A percentile compares a stretch with the other conserved stretches of the same genome.
These are phyloP conservation scores for Cerastis rubricosa DNA, from an alignment of 2,888 invertebrate species.

Conservation along the genomic window DNA sequence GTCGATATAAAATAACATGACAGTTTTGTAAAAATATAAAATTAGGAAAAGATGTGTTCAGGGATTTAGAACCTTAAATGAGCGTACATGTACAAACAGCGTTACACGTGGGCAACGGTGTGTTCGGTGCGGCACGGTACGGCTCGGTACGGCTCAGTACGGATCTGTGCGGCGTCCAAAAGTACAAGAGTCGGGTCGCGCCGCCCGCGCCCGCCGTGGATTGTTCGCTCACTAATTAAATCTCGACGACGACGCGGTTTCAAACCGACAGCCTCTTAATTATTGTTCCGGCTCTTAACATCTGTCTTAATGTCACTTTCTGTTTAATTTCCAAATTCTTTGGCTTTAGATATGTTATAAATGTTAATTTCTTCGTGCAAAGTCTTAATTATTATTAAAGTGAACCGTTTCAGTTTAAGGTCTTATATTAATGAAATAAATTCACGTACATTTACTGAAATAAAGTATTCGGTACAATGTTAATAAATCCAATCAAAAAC, in stretches of 20 bases:
- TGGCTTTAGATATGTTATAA: conserved; percentile 76
- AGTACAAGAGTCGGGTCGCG: conserved; percentile 65
- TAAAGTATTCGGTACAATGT: conserved; percentile 18
- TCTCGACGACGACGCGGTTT: conserved; percentile 88
- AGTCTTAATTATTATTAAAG: conserved; percentile 66
- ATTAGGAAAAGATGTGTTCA: not conserved
- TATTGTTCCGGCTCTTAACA: conserved; percentile 90
- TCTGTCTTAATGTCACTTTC: conserved; percentile 89
- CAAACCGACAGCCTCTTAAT: conserved; percentile 90
- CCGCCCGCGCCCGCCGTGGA: conserved; percentile 68
- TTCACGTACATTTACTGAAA: conserved; percentile 16
- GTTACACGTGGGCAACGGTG: not conserved
- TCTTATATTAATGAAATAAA: conserved; percentile 50
- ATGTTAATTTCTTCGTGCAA: conserved; percentile 77
- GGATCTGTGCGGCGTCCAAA: conserved; percentile 51
- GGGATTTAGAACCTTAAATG: conserved; percentile 8
- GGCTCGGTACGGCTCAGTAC: not conserved
- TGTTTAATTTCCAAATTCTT: conserved; percentile 87
- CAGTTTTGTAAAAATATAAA: not conserved
- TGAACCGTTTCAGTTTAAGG: conserved; percentile 43
- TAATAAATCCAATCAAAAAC: conserved; percentile 40
- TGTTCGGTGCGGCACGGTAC: not conserved
- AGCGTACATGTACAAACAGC: not conserved
- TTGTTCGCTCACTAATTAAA: conserved; percentile 90
- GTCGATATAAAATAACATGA: not conserved